Base-by-base conservation (phyloP, 2,888 invertebrate genomes). In the Caradrina kadenii region DNA sequence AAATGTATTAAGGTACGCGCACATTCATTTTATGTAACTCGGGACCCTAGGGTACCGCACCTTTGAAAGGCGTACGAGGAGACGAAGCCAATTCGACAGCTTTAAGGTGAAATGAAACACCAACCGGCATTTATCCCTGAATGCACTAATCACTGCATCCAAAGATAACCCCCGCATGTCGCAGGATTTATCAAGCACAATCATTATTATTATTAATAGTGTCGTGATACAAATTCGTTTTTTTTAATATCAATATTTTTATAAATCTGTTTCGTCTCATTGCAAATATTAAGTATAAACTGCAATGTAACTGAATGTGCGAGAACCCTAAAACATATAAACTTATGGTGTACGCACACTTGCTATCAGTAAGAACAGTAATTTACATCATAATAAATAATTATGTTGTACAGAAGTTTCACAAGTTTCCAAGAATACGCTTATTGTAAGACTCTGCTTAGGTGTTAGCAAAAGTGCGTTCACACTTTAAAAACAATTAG, bases 391-490 rank as follows among this genome's bases (percentile, higher is more conserved):
- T 45, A 45, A 45, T 45, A 6, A 45, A 45, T 45, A 15, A 17
- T 42, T 45, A 45, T 17, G 6, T 1, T 4, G 42, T 39, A 0
- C 11, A 39, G 39, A 39, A 39, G 3, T 39, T 39, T 39, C 11
- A 2, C 0, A 39, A 39, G 39, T 39, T 39, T 39, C 39, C 39
- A 39, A 13, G 39, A 39, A 39, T 13, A 39, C 13, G 13, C 5
- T 45, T 45, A 6, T 6, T 45, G 17, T 45, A 17, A 45, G 13
- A 42, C 42, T 13, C 3, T 13, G 3, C 42, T 3, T 4, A 19
- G 58, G 19, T 63, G 45, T 56, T 19, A 21, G 48, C 45, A 76
- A 66, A 60, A 15, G 21, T 79, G 74, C 35, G 64, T 79, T 62
- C 54, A 60, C 48, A 19, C 7, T 39, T 49, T 13, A 61, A 2